Conservation (phyloP, 2,113 vertebrate genomes). For the Oryctolagus cuniculus region DNA sequence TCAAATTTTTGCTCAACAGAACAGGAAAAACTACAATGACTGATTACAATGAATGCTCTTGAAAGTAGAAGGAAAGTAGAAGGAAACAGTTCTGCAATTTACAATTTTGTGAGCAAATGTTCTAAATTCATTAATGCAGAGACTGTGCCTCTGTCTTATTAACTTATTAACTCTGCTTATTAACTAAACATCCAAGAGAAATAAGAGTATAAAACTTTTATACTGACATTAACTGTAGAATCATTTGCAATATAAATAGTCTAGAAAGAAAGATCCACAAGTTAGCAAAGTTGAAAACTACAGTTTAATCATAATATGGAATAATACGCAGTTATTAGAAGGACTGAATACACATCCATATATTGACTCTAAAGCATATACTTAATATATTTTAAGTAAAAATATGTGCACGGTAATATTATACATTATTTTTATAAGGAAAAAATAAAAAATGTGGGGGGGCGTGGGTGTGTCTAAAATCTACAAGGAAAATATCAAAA, state of each 20-base stretch:
- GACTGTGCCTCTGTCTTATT: not conserved
- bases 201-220: not conserved
- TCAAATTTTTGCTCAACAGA: not conserved
- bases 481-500: not conserved
- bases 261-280: not conserved
- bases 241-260: not conserved
- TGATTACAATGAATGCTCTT: not conserved
- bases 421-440: not conserved
- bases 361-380: not conserved
- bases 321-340: not conserved
- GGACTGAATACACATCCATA: not conserved
- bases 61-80: too few relatives aligned
- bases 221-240: not conserved
- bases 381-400: not conserved
- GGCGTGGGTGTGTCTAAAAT: too few relatives aligned
- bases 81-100: not conserved
- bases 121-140: slow-evolving; percentile 34
- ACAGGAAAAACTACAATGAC: slow-evolving; percentile 28
- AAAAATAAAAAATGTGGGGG: not conserved
- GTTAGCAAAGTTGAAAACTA: not conserved
- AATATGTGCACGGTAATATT: not conserved
- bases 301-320: not conserved
- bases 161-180: too few relatives aligned
- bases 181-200: not conserved
- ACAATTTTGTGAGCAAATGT: not conserved